A percentile compares a stretch with the other conserved stretches of the same genome.
Conservation (phyloP, 2,888 invertebrate genomes). For the Acanthosoma haemorrhoidale region DNA sequence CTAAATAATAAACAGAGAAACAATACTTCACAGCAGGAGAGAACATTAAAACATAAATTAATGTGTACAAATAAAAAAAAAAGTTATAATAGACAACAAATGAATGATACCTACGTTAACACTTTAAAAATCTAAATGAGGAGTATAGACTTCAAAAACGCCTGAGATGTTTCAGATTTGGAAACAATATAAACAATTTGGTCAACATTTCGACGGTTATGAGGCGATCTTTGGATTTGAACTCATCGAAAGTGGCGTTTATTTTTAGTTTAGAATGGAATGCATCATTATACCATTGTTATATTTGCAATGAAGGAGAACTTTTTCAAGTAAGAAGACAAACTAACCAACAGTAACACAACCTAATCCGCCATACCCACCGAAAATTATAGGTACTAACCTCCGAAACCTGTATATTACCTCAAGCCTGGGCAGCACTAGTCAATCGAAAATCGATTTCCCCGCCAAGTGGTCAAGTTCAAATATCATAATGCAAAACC, state of each 20-base stretch:
- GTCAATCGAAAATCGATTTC: neutral
- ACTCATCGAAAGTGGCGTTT: neutral
- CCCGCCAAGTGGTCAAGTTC: neutral
- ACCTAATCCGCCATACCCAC: slow-evolving; percentile 18
- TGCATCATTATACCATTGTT: neutral
- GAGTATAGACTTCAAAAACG: neutral
- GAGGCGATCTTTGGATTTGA: neutral
- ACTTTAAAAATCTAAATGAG: neutral
- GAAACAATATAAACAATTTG: slow-evolving; percentile 24
- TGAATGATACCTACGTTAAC: slow-evolving; percentile 18
- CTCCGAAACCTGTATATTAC: slow-evolving; percentile 13
- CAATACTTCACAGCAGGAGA: neutral
- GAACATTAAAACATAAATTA: neutral
- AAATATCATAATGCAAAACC: neutral
- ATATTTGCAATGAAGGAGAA: neutral
- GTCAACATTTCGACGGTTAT: slow-evolving; percentile 12
- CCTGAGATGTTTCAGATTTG: slow-evolving; percentile 14
- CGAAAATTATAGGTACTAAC: slow-evolving; percentile 14
- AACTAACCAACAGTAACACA: slow-evolving; percentile 19
- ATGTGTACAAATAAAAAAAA: neutral
- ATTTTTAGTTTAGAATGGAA: neutral
- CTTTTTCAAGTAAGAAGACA: neutral
- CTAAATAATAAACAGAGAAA: slow-evolving; percentile 28
- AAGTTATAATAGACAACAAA: neutral
- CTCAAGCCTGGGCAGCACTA: neutral